phyloP scores from a whole-genome alignment of 2,113 vertebrate species.

The Phaethon lepturus region DNA sequence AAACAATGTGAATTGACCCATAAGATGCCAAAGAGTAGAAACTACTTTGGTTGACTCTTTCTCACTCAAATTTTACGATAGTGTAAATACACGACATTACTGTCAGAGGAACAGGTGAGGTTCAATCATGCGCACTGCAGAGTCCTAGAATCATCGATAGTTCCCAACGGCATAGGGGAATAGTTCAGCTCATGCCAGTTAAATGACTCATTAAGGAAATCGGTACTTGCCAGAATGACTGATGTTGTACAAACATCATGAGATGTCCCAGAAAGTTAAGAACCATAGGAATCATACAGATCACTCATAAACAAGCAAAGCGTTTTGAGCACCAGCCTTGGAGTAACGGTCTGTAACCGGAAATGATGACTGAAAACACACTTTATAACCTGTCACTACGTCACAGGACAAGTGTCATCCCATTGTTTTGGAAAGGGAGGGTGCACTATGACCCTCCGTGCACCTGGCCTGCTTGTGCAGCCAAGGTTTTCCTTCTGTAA shows the following conservation, averaged over 20 bases:
- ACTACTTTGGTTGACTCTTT: neutral
- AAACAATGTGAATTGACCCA: neutral
- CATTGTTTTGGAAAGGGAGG: conserved; percentile 35
- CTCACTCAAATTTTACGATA: neutral
- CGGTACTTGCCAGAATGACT: rapidly evolving
- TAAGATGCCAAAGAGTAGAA: neutral
- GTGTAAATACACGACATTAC: neutral
- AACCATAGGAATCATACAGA: neutral
- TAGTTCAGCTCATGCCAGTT: neutral
- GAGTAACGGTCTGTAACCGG: neutral
- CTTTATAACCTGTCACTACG: neutral
- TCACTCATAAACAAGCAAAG: neutral
- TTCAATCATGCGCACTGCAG: neutral
- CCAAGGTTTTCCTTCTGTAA: conserved; percentile 51
- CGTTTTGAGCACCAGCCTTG: conserved; percentile 24
- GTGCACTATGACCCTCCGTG: neutral
- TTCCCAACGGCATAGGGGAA: neutral
- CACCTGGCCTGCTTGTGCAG: conserved; percentile 43
- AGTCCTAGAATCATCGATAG: neutral
- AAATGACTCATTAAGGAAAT: conserved; percentile 29
- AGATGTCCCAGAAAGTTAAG: conserved; percentile 27
- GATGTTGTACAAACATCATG: conserved; percentile 28
- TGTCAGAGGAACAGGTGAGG: neutral
- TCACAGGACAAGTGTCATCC: neutral
- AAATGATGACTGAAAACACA: conserved; percentile 36